Conservation (phyloP, 2,113 vertebrate genomes). For the Chascanopsetta lugubris region DNA sequence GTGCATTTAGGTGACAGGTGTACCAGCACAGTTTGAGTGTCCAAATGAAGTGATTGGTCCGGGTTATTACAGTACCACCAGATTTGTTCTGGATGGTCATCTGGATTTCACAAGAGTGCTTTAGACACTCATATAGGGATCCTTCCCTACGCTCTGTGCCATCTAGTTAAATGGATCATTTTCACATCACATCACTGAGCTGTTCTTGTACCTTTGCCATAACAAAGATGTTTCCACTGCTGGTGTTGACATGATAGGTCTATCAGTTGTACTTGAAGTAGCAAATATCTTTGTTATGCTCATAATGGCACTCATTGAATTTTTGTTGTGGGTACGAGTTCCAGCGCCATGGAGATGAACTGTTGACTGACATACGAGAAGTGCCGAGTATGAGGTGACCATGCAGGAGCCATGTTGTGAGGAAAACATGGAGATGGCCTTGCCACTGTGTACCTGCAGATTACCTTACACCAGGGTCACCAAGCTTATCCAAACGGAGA, state of each 20-base stretch:
- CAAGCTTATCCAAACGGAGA: too few relatives aligned
- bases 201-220: background rate
- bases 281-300: background rate
- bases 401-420: background rate
- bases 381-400: background rate
- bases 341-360: slow-evolving; percentile 11
- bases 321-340: slow-evolving; percentile 29
- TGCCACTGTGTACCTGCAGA: background rate
- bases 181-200: background rate
- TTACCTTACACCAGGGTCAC: background rate
- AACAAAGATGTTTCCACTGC: background rate
- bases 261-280: background rate
- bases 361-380: background rate
- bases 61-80: too few relatives aligned
- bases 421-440: background rate
- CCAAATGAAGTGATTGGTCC: too few relatives aligned
- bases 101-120: too few relatives aligned
- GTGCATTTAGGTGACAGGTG: too few relatives aligned
- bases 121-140: too few relatives aligned
- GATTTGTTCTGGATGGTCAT: too few relatives aligned
- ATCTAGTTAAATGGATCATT: background rate
- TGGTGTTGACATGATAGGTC: background rate
- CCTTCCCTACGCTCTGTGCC: too few relatives aligned
- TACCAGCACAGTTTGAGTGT: too few relatives aligned
- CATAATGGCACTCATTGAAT: slow-evolving; percentile 13